phyloP scores from a whole-genome alignment of 1,140 invertebrate genomes.

The Cylas formicarius region DNA sequence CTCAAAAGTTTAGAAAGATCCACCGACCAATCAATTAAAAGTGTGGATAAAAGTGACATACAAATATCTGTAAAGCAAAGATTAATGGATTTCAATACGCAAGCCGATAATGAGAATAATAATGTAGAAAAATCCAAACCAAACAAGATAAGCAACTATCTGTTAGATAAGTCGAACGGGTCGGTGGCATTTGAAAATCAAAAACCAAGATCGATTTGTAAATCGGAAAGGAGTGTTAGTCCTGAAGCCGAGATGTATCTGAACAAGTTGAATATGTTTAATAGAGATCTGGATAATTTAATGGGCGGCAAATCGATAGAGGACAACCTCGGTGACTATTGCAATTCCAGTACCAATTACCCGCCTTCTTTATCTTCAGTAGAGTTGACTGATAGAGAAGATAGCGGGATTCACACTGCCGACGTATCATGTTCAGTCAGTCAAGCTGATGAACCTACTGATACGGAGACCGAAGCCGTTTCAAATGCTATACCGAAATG shows the following conservation, averaged over 20 bases:
- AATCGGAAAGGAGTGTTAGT: slow-evolving; percentile 30
- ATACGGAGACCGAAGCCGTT: slow-evolving; percentile 30
- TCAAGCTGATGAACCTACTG: slow-evolving; percentile 60
- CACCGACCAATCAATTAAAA: slow-evolving; percentile 32
- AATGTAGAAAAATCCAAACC: slow-evolving; percentile 20
- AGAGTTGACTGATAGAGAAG: slow-evolving; percentile 59
- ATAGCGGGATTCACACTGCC: slow-evolving; percentile 73
- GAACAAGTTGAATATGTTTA: slow-evolving; percentile 35
- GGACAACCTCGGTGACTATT: slow-evolving; percentile 40
- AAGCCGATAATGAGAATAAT: slow-evolving; percentile 33
- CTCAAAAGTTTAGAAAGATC: slow-evolving; percentile 55
- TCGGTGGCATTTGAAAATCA: slow-evolving; percentile 17
- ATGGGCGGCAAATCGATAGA: slow-evolving; percentile 36
- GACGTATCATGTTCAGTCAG: slow-evolving; percentile 70
- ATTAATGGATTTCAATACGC: slow-evolving; percentile 31
- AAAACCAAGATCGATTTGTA: slow-evolving; percentile 21
- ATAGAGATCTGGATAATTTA: slow-evolving; percentile 32
- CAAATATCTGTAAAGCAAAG: slow-evolving; percentile 32
- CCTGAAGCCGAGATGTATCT: slow-evolving; percentile 35
- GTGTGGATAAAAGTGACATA: slow-evolving; percentile 26
- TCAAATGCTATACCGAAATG: slow-evolving; percentile 26
- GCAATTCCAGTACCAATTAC: slow-evolving; percentile 39
- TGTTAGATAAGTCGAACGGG: slow-evolving; percentile 28
- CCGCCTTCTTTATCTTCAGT: slow-evolving; percentile 48
- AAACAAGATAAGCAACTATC: slow-evolving; percentile 29